These are phyloP conservation scores for Caenorhabditis elegans DNA, from an alignment of 1,140 invertebrate species.

Conservation along the genomic window WBcel235 BX284602.5:5735501-5736000, in stretches of 20 bases:
- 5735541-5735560: no score
- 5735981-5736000: not conserved
- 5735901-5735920: not conserved
- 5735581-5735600: no score
- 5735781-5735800: not conserved
- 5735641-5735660: no score
- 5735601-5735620: no score
- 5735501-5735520: no score
- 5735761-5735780: not conserved
- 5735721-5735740: not conserved
- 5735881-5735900: not conserved
- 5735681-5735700: no score
- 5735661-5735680: no score
- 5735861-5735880: constrained; percentile 29
- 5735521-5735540: no score
- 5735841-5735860: not conserved
- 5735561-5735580: no score
- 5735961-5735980: not conserved
- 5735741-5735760: no score
- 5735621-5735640: no score
- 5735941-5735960: constrained; percentile 18
- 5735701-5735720: no score
- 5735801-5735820: not conserved
- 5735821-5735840: not conserved
- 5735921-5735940: not conserved